Evolutionary conservation across 2,888 invertebrate species (phyloP), one percentile per base, ranked within the genome.

Genomic region (Zygothrica quintamaculata): DNA sequence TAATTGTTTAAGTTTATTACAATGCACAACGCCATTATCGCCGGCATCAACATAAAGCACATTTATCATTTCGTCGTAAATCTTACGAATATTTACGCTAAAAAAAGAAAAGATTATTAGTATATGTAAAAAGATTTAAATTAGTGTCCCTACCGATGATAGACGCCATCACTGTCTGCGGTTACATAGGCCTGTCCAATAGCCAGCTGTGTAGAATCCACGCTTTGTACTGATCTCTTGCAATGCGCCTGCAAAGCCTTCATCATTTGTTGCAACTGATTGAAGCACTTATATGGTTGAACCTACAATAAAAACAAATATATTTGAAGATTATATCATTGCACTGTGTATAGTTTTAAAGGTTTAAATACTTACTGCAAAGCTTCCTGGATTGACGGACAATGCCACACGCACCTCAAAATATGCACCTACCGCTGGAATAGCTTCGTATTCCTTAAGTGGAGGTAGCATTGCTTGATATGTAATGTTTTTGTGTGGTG

Each of bases 351-450:
- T n/a, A n/a, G n/a, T n/a, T n/a, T n/a, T n/a, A n/a, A n/a, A n/a
- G n/a, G n/a, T n/a, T n/a, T n/a, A n/a, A n/a, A n/a, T 3, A 68
- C 80, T 68, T 64, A 90, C 90, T 57, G 88, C 84, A 88, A 91
- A 91, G 65, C 89, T 89, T 9, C 84, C 87, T 1, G 96, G 96
- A 92, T 94, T 95, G 1, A 96, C 95, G 0, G 95, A 95, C 92
- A 95, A 94, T 0, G 95, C 93, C 53, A 96, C 92, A 82, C 93
- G 93, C 9, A 96, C 94, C 85, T 95, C 94, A 84, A 95, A 95
- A 84, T 92, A 94, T 29, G 92, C 90, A 1, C 93, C 93, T 36
- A 74, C 29, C 1, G 80, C 77, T 4, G 90, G 90, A 65, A 90
- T 87, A 12, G 78, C 84, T 33, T 84, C 77, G 60, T 89, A 89